Base-by-base conservation (phyloP, 2,113 vertebrate species). In the Ivindomyrus marchei region DNA sequence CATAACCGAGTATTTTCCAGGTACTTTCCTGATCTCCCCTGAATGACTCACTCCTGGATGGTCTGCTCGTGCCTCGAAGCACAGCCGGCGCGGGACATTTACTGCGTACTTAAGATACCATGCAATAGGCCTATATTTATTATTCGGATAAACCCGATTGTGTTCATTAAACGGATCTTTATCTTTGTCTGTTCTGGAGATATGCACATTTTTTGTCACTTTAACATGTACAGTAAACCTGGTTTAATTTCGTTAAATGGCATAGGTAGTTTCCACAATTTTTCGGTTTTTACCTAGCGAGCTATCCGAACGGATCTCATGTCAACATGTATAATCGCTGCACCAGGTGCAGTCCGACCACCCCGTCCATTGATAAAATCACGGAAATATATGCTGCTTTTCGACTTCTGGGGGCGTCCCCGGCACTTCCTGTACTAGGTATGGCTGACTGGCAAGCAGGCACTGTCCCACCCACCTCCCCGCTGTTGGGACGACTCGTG, bases 401-500 rank as follows among this genome's bases (percentile, higher is more conserved):
- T 80, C 24, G 50, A 49, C 31, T 83, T 31, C 47, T 49, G 47
- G 49, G n/a, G 50, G 27, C 49, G 45, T 74, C 31, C 49, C 15
- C 42, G 2, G 36, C 62, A 89, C 47, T 89, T 89, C 88, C 88
- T 89, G 88, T 89, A 53, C 50, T 31, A 36, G 49, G 70, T 31
- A 87, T 19, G 45, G 45, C 85, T 31, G 45, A 50, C 49, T 87
- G 27, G 17, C 47, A n/a, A 47, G 49, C n/a, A 87, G 24, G 19
- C 46, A 86, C 7, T 86, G 42, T 70, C 62, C 62, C 74, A 80
- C 74, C 74, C 74, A 80, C 74, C 17, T 0, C 36, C 27, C 74
- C 36, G 74, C 36, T 80, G 36, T 80, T 6, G 74, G 36, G 74
- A 80, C 74, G 17, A 42, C 15, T 42, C 74, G 36, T 80, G 74